Evolutionary conservation across 2,113 vertebrate species (phyloP), one percentile per base, ranked within the genome.

Genomic region (Actinemys pallida): DNA sequence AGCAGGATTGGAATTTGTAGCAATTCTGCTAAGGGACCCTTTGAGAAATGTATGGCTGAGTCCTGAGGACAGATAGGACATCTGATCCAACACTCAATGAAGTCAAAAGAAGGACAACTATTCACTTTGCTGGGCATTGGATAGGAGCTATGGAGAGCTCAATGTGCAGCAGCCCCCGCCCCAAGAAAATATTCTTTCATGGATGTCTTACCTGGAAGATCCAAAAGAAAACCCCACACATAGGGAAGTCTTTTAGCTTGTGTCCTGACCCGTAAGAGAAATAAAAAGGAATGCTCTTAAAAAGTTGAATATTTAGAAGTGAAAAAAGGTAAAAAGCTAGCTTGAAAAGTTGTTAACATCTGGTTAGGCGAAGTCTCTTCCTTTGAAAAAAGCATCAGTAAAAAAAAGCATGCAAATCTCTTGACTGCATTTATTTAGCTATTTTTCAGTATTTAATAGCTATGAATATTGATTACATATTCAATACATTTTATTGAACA

Each of bases 391-490:
- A 92, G 1, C 5, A 85, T 90, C 57, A 29, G 8, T 89, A 50
- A 50, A 95, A 95, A 96, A 72, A 27, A 3, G 20, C 59, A 62
- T 49, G 13, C 62, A 87, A 72, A 35, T 81, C 56, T 78, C 79
- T 90, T 88, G 84, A 56, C 45, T 79, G 10, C 89, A 16, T 95
- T 97, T 91, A 90, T 88, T 94, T 96, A 94, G 78, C 86, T 75
- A 87, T 95, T 96, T 97, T 97, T 92, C 50, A 72, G 27, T 90
- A 86, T 93, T 89, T 90, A 90, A n/a, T 69, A 89, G n/a, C n/a
- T 92, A 85, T 89, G 2, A 90, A 83, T 96, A 95, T 95, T 94
- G 96, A 97, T 95, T 96, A 95, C 83, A 82, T 90, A 83, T 91
- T 78, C 52, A 89, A 86, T 92, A 83, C 24, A 87, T 93, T 92